Evolutionary conservation across 2,113 vertebrate species (phyloP).

Genomic region (Nicator chloris): DNA sequence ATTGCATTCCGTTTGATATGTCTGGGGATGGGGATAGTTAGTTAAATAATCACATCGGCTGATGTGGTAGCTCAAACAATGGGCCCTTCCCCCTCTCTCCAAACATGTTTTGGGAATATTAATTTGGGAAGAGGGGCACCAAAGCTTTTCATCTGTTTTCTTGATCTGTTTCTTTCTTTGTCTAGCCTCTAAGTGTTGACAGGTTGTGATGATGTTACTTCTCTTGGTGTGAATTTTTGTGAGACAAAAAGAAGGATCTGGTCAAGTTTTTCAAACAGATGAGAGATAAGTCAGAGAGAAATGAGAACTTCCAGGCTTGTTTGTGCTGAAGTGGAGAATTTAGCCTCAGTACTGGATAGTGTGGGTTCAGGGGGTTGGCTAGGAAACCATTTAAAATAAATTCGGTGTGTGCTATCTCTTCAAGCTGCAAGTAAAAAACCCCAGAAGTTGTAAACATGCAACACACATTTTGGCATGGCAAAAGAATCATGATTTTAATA

Average conservation of each 20-base stretch:
- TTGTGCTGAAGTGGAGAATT: constrained; percentile 19
- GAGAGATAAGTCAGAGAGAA: constrained; percentile 40
- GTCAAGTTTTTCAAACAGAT: constrained; percentile 42
- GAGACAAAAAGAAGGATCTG: constrained; percentile 11
- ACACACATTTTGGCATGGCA: not conserved
- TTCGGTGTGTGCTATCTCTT: not conserved
- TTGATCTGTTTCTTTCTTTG: constrained; percentile 33
- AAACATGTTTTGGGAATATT: constrained; percentile 9
- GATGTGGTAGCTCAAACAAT: constrained; percentile 28
- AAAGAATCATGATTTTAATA: not conserved
- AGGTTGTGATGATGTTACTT: constrained; percentile 37
- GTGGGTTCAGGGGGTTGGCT: not conserved
- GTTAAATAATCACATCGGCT: constrained; percentile 12
- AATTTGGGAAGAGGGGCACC: constrained; percentile 14
- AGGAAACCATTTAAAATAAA: not conserved
- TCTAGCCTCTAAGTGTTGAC: constrained; percentile 49
- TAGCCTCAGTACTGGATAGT: not conserved
- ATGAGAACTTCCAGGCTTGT: not conserved
- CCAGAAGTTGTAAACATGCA: not conserved
- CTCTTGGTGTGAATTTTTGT: constrained; percentile 33
- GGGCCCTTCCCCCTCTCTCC: not conserved
- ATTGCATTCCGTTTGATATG: constrained; percentile 37
- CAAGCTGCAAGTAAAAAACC: not conserved
- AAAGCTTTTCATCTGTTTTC: constrained; percentile 17
- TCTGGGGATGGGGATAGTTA: constrained; percentile 59